These are phyloP conservation scores for Atta cephalotes DNA, from an alignment of 1,140 invertebrate species.

Conservation along the genomic window DNA sequence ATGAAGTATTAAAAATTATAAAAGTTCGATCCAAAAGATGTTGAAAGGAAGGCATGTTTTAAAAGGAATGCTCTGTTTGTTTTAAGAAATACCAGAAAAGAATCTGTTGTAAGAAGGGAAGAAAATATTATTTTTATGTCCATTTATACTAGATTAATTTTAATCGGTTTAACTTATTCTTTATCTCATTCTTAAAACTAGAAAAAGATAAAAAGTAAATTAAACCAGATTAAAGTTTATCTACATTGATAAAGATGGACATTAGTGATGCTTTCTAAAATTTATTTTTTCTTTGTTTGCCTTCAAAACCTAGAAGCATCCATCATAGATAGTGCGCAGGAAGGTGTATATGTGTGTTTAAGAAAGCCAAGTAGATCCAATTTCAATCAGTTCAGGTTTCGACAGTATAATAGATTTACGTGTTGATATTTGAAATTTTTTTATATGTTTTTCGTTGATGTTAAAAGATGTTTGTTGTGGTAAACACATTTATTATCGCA, in stretches of 20 bases:
- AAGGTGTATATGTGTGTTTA: not conserved
- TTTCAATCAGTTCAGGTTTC: conserved; percentile 27
- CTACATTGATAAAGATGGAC: too few relatives aligned
- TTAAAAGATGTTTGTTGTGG: not conserved
- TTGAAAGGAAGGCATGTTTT: not conserved
- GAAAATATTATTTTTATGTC: too few relatives aligned
- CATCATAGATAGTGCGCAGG: not conserved
- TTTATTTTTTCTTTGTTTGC: conserved; percentile 1
- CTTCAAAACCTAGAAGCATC: not conserved
- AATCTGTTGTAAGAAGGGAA: too few relatives aligned
- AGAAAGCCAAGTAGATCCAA: not conserved
- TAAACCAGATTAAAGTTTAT: too few relatives aligned
- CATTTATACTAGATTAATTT: too few relatives aligned
- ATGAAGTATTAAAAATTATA: not conserved
- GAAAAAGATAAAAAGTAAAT: too few relatives aligned
- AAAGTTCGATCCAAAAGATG: not conserved
- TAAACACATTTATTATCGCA: not conserved
- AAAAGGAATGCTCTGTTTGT: too few relatives aligned
- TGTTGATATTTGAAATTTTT: not conserved
- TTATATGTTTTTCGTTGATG: not conserved
- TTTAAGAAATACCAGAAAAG: too few relatives aligned
- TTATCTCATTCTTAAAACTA: too few relatives aligned
- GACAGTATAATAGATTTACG: not conserved
- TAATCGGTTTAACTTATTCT: too few relatives aligned
- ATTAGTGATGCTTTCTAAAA: not conserved